A percentile compares a stretch with the other conserved stretches of the same genome.
Conservation (phyloP, 1,140 invertebrate genomes). For the Arion vulgaris region DNA sequence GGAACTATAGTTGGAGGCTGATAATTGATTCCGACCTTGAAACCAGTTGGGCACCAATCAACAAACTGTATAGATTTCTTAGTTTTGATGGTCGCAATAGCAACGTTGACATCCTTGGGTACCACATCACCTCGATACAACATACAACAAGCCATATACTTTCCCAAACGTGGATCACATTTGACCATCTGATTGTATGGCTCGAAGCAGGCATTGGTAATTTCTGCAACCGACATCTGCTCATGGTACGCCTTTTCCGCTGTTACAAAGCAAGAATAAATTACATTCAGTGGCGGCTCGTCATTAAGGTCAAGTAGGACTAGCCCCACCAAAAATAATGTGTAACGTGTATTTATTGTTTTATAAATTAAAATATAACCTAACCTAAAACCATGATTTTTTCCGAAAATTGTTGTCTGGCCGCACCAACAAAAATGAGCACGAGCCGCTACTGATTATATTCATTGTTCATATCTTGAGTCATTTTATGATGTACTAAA, state of each 20-base stretch:
- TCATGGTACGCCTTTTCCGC: conserved; percentile 70
- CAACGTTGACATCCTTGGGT: conserved; percentile 86
- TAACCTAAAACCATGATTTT: too few relatives aligned
- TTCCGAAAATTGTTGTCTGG: too few relatives aligned
- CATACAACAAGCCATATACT: conserved; percentile 40
- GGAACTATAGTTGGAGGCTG: conserved; percentile 71
- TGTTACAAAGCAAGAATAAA: not conserved
- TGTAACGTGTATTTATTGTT: too few relatives aligned
- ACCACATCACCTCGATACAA: conserved; percentile 52
- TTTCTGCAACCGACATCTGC: conserved; percentile 78
- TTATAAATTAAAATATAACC: too few relatives aligned
- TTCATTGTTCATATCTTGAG: too few relatives aligned
- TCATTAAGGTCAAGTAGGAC: too few relatives aligned
- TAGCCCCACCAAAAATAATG: too few relatives aligned
- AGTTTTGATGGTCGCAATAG: conserved; percentile 39
- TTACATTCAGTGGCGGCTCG: too few relatives aligned
- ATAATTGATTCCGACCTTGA: not conserved
- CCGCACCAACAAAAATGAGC: too few relatives aligned
- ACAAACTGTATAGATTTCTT: conserved; percentile 12
- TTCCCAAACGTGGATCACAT: conserved; percentile 85
- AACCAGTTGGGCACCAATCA: not conserved
- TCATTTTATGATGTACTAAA: too few relatives aligned
- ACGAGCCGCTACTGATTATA: too few relatives aligned
- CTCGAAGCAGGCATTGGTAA: conserved; percentile 77
- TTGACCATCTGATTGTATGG: conserved; percentile 92